Evolutionary conservation across 2,888 invertebrate species (phyloP).

Genomic region (Dioctria linearis): DNA sequence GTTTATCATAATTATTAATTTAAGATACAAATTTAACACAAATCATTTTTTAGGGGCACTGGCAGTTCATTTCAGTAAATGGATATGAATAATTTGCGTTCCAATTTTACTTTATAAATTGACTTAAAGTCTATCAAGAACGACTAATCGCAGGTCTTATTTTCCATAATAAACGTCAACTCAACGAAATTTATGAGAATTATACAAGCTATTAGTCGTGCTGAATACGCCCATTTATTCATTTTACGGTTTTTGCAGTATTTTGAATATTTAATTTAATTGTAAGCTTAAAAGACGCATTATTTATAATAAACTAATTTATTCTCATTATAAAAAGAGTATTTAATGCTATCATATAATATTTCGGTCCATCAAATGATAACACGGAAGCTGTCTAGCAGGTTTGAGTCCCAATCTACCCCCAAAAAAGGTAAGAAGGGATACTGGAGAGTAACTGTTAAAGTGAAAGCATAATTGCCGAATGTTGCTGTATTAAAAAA

Average conservation of each 20-base stretch:
- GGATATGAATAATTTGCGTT: conserved; percentile 37
- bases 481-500: no score
- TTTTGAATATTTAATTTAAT: conserved; percentile 32
- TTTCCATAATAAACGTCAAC: no score
- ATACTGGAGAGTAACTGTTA: no score
- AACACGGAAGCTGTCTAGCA: no score
- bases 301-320: conserved; percentile 36
- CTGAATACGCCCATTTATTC: no score
- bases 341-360: no score
- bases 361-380: no score
- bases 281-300: conserved; percentile 16
- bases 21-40: conserved; percentile 23
- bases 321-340: background rate
- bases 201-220: no score
- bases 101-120: background rate
- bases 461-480: no score
- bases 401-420: no score
- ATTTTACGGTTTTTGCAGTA: background rate
- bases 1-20: conserved; percentile 6
- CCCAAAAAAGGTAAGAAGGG: no score
- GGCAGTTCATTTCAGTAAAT: conserved; percentile 70
- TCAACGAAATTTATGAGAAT: no score
- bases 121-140: background rate
- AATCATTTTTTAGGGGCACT: conserved; percentile 72
- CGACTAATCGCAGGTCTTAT: background rate